A percentile compares a stretch with the other conserved stretches of the same genome.
These are phyloP conservation scores for Spheniscus humboldti DNA, from an alignment of 2,797 vertebrate genomes.

Conservation along the genomic window DNA sequence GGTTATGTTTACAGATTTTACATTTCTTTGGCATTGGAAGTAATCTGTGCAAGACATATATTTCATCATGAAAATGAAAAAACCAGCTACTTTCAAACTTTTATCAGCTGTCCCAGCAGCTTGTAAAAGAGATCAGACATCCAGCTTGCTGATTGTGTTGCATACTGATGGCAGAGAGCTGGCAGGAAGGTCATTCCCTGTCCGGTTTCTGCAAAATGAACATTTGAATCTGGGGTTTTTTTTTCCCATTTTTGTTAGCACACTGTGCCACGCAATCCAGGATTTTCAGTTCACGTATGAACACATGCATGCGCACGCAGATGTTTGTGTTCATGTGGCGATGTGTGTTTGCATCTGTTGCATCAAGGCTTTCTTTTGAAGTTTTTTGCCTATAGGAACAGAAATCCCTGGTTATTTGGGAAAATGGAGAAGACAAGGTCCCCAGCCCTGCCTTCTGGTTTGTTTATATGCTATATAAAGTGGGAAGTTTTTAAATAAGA, in stretches of 20 bases:
- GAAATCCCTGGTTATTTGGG: not conserved
- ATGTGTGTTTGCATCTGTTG: not conserved
- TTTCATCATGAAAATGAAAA: not conserved
- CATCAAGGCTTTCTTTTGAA: not conserved
- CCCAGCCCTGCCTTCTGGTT: not conserved
- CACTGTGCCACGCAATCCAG: not conserved
- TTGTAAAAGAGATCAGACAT: not conserved
- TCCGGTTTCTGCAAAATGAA: not conserved
- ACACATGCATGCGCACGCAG: not conserved
- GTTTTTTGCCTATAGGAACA: not conserved
- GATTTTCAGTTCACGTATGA: not conserved
- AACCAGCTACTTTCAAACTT: not conserved
- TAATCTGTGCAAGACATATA: not conserved
- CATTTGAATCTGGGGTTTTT: not conserved
- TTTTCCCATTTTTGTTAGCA: not conserved
- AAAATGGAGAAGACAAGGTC: not conserved
- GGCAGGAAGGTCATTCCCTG: not conserved
- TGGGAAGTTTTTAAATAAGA: not conserved
- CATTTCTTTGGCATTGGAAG: not conserved
- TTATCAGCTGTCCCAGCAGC: not conserved
- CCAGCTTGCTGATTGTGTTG: not conserved
- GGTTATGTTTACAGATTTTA: not conserved
- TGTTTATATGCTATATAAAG: not conserved
- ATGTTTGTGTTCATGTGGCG: accelerated
- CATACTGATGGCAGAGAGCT: not conserved